Evolutionary conservation across 2,113 vertebrate species (phyloP).

Genomic region (Chaetorhynchus papuensis): DNA sequence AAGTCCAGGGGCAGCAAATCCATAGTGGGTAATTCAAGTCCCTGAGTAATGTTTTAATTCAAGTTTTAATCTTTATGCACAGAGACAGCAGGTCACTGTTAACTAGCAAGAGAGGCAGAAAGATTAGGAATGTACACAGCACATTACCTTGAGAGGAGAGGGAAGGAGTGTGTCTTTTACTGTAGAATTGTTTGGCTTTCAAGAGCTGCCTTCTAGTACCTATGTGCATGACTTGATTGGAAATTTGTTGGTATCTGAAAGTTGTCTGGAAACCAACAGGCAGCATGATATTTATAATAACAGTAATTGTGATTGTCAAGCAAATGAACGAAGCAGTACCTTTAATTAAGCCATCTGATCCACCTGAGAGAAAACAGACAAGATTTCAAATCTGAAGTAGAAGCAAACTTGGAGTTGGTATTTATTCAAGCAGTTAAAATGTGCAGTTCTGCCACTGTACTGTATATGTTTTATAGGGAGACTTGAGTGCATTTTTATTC

Average conservation of each 20-base stretch:
- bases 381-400: background rate
- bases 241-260: background rate
- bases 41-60: slow-evolving; percentile 58
- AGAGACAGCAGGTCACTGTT: slow-evolving; percentile 49
- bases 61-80: slow-evolving; percentile 53
- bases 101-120: slow-evolving; percentile 45
- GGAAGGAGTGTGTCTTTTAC: background rate
- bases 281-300: background rate
- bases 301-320: background rate
- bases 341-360: background rate
- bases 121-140: slow-evolving; percentile 48
- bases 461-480: background rate
- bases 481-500: background rate
- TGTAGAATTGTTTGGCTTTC: background rate
- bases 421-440: background rate
- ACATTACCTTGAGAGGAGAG: background rate
- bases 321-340: background rate
- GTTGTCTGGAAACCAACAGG: background rate
- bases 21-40: slow-evolving; percentile 56
- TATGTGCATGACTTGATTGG: background rate
- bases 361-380: background rate
- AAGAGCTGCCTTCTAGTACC: background rate
- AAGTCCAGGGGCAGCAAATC: slow-evolving; percentile 45
- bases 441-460: background rate
- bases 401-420: background rate